phyloP scores from a whole-genome alignment of 1,140 invertebrate species.

The Pseudomyrmex flavicornis region DNA sequence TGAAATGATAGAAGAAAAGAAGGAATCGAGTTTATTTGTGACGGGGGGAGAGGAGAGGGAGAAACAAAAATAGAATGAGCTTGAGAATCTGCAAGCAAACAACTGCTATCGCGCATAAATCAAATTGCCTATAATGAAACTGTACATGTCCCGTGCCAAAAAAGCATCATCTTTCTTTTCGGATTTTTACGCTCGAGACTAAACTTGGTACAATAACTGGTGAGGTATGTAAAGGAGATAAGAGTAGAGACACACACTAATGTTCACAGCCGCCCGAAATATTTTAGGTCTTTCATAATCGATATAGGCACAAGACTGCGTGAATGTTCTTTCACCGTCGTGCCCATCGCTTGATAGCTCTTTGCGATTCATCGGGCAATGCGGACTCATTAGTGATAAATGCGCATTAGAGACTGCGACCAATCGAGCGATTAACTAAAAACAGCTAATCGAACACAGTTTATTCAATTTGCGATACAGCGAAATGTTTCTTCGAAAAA shows the following conservation, averaged over 20 bases:
- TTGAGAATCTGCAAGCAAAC: conserved; percentile 18
- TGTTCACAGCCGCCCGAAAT: neutral
- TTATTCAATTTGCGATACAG: conserved; percentile 25
- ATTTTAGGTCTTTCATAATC: conserved; percentile 11
- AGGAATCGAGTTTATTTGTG: neutral
- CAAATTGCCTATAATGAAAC: conserved; percentile 18
- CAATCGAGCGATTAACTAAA: neutral
- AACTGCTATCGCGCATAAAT: conserved; percentile 5
- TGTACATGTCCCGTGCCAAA: conserved; percentile 61
- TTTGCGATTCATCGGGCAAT: neutral
- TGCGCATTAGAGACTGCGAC: neutral
- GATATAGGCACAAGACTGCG: neutral
- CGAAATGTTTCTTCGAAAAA: conserved; percentile 1
- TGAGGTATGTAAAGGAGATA: conserved; percentile 11
- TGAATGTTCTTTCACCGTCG: conserved; percentile 7
- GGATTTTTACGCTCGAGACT: neutral
- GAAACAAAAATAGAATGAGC: conserved; percentile 20
- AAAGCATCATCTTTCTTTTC: conserved; percentile 31
- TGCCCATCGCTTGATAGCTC: neutral
- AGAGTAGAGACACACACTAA: neutral
- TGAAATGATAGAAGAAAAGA: neutral
- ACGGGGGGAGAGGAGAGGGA: no score
- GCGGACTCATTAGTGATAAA: conserved; percentile 6
- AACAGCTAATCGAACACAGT: neutral
- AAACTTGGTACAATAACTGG: conserved; percentile 44